Percentiles rank a stretch among this genome's conserved stretches.
phyloP scores from a whole-genome alignment of 2,113 vertebrate species.

The Scomber scombrus region DNA sequence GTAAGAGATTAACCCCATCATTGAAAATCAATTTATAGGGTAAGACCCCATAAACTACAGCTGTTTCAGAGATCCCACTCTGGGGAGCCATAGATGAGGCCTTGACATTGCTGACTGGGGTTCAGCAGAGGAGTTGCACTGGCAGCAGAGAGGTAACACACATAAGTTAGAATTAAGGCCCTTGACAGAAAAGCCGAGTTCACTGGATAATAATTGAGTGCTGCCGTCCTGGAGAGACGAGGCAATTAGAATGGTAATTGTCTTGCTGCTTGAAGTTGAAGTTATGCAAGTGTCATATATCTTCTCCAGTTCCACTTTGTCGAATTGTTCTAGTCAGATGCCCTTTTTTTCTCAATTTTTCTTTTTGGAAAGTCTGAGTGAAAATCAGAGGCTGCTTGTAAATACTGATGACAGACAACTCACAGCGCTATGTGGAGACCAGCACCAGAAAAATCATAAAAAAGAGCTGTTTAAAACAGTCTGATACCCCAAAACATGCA shows the following conservation, averaged over 20 bases:
- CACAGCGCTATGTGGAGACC: constrained; percentile 5
- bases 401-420: constrained; percentile 12
- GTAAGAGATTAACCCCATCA: constrained; percentile 17
- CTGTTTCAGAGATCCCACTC: constrained; percentile 11
- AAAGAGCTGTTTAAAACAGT: too few species aligned
- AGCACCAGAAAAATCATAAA: background rate
- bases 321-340: background rate
- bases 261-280: background rate
- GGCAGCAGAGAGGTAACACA: constrained; percentile 1
- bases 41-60: constrained; percentile 20
- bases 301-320: background rate
- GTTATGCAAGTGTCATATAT: background rate
- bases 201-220: background rate
- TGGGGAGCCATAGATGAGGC: constrained; percentile 4
- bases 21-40: constrained; percentile 16
- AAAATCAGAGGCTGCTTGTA: background rate
- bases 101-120: background rate
- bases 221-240: background rate
- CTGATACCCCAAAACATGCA: too few species aligned
- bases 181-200: constrained; percentile 15
- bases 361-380: background rate
- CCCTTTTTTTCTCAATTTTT: background rate
- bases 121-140: background rate
- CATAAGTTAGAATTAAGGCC: background rate
- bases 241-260: constrained; percentile 8